A percentile compares a stretch with the other conserved stretches of the same genome.
These are phyloP conservation scores for Grapholita molesta DNA, from an alignment of 1,140 invertebrate genomes.

Conservation along the genomic window DNA sequence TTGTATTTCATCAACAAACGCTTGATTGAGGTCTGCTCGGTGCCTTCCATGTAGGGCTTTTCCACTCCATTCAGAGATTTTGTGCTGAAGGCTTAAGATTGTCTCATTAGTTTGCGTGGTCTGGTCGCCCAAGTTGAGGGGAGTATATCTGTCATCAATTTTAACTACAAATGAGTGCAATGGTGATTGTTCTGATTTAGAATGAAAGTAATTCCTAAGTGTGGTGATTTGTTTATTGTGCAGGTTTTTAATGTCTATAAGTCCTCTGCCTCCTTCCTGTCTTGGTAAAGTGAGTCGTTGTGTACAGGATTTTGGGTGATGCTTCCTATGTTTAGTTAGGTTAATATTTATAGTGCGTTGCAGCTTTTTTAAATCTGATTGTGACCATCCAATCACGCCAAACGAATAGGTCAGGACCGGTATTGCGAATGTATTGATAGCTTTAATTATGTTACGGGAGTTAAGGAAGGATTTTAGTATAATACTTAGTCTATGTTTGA, in stretches of 20 bases:
- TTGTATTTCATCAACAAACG: too few species aligned
- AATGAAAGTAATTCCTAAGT: neutral
- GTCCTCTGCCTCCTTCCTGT: constrained; percentile 18
- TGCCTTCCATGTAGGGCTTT: too few species aligned
- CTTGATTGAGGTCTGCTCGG: too few species aligned
- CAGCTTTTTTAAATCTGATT: constrained; percentile 18
- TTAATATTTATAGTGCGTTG: constrained; percentile 17
- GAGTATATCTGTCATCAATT: neutral
- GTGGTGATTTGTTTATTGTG: neutral
- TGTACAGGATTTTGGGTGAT: neutral
- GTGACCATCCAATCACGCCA: constrained; percentile 19
- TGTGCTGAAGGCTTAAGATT: too few species aligned
- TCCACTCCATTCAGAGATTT: too few species aligned
- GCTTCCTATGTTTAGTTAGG: neutral
- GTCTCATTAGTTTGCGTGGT: too few species aligned
- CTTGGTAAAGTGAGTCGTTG: constrained; percentile 19
- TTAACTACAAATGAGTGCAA: too few species aligned
- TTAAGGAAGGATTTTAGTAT: neutral
- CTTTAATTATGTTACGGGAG: constrained; percentile 7
- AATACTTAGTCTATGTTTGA: neutral
- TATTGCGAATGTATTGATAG: constrained; percentile 26
- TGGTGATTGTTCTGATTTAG: neutral
- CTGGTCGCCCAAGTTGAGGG: neutral
- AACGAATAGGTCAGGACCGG: constrained; percentile 24
- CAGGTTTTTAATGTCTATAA: constrained; percentile 17